Percentiles rank a stretch among this genome's conserved stretches.
These are phyloP conservation scores for Panagrolaimus sp. DNA, from an alignment of 1,140 invertebrate species.

Conservation along the genomic window DNA sequence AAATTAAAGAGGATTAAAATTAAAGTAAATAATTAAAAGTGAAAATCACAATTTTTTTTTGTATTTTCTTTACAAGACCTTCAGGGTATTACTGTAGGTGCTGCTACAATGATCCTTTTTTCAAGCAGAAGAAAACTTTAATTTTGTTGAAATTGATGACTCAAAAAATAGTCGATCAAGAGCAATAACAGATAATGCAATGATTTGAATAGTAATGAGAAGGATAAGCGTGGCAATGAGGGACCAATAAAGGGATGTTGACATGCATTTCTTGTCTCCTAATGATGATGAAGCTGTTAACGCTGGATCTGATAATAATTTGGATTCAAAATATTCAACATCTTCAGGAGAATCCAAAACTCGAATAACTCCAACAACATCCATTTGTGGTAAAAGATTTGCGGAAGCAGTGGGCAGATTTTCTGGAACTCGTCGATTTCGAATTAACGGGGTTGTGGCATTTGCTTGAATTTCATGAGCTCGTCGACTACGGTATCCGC, in stretches of 20 bases:
- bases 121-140: too few species aligned
- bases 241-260: conserved; percentile 32
- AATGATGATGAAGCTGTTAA: neutral
- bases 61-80: too few species aligned
- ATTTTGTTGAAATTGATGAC: too few species aligned
- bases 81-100: too few species aligned
- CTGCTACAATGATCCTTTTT: too few species aligned
- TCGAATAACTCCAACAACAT: conserved; percentile 55
- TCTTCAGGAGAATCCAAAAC: conserved; percentile 55
- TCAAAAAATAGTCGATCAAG: conserved; percentile 28
- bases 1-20: too few species aligned
- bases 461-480: conserved; percentile 1
- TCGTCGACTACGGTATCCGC: too few species aligned
- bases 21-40: too few species aligned
- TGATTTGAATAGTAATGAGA: conserved; percentile 32
- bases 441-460: neutral
- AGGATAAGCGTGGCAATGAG: conserved; percentile 32
- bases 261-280: conserved; percentile 33
- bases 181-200: conserved; percentile 31
- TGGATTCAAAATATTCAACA: conserved; percentile 19
- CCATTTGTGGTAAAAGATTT: conserved; percentile 38
- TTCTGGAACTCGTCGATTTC: neutral
- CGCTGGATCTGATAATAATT: neutral
- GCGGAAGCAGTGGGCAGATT: conserved; percentile 8
- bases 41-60: too few species aligned